Percentiles rank a stretch among this genome's conserved stretches.
These are phyloP conservation scores for Potamarius usumacintae DNA, from an alignment of 2,113 vertebrate genomes.

Conservation along the genomic window DNA sequence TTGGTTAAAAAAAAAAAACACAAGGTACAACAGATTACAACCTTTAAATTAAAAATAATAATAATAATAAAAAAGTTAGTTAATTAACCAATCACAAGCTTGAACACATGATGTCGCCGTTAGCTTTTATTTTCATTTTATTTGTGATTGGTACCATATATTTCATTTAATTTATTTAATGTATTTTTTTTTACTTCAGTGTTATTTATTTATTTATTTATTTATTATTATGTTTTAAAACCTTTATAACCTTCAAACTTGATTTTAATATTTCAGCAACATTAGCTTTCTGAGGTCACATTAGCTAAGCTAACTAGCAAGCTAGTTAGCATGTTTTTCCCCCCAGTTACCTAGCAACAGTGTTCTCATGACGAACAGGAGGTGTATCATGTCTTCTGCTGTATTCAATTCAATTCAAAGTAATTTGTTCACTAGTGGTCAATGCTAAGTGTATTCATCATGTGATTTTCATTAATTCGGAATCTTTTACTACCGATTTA, in stretches of 20 bases:
- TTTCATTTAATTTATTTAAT: neutral
- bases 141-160: neutral
- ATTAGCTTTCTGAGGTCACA: neutral
- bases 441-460: neutral
- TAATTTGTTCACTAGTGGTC: neutral
- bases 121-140: neutral
- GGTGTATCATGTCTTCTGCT: neutral
- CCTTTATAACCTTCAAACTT: neutral
- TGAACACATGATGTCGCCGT: neutral
- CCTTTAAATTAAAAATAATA: neutral
- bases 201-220: no score
- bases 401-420: neutral
- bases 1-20: neutral
- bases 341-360: neutral
- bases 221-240: neutral
- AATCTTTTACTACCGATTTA: neutral
- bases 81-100: neutral
- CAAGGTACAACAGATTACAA: neutral
- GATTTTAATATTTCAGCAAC: neutral
- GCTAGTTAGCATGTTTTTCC: neutral
- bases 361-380: neutral
- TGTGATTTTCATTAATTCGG: neutral
- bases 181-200: no score
- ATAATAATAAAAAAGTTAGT: neutral
- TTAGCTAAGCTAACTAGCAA: neutral